Conservation (phyloP, 2,113 vertebrate genomes). For the Nyctibius bracteatus region DNA sequence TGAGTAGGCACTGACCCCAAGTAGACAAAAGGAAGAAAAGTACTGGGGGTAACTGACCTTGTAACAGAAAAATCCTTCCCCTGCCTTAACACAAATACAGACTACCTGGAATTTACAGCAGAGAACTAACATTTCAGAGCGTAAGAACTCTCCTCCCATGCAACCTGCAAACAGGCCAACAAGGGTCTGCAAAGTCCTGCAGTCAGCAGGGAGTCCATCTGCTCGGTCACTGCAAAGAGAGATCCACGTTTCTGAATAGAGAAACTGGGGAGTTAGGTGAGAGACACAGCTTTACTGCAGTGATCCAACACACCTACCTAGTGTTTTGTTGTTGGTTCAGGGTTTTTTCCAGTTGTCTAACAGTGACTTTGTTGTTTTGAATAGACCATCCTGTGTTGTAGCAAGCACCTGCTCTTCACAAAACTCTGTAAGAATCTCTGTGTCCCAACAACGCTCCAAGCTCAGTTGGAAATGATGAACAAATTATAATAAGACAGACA, state of each 20-base stretch:
- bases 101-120: background rate
- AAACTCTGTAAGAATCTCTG: fast-evolving
- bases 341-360: background rate
- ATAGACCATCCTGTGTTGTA: background rate
- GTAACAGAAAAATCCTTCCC: background rate
- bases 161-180: background rate
- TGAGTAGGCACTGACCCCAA: background rate
- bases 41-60: background rate
- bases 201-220: background rate
- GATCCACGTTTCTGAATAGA: background rate
- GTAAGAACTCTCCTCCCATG: background rate
- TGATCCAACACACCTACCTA: background rate
- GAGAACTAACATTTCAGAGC: background rate
- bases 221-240: background rate
- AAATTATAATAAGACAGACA: background rate
- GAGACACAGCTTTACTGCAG: background rate
- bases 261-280: background rate
- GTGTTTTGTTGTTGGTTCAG: background rate
- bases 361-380: background rate
- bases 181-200: background rate
- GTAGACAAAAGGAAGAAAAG: background rate
- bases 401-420: background rate
- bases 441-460: background rate
- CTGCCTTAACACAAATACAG: background rate
- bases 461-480: background rate